phyloP scores from a whole-genome alignment of 35 echinoderm and acorn worm genomes.

The Heliocidaris tuberculata region DNA sequence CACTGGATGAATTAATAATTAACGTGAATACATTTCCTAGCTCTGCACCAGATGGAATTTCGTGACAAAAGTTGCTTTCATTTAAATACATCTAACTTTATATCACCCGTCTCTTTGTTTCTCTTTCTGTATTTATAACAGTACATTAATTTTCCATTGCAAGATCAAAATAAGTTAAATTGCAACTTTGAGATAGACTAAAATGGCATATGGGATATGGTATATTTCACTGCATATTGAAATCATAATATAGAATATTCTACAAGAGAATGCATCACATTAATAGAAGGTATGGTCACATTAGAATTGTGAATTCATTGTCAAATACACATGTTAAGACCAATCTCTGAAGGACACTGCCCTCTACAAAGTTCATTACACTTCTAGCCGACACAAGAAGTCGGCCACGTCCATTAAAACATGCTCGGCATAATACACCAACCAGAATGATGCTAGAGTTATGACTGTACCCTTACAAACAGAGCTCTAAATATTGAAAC shows the following conservation, averaged over 20 bases:
- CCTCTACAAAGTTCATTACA: background rate
- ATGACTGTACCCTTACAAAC: conserved; percentile 7
- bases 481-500: conserved; percentile 4
- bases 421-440: background rate
- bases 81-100: no score
- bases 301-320: background rate
- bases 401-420: background rate
- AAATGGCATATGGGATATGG: no score
- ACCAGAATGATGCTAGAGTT: background rate
- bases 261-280: background rate
- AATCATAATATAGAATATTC: background rate
- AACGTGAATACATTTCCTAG: no score
- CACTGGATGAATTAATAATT: no score
- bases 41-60: no score
- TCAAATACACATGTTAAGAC: background rate
- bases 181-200: no score
- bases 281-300: background rate
- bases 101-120: no score
- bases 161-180: no score
- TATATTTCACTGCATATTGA: no score
- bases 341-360: background rate
- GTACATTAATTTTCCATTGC: no score
- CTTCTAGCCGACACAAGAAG: background rate
- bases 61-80: no score
- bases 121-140: no score